Percentiles rank a stretch among this genome's conserved stretches.
Conservation (phyloP, 2,113 vertebrate genomes). For the Pygoscelis adeliae region DNA sequence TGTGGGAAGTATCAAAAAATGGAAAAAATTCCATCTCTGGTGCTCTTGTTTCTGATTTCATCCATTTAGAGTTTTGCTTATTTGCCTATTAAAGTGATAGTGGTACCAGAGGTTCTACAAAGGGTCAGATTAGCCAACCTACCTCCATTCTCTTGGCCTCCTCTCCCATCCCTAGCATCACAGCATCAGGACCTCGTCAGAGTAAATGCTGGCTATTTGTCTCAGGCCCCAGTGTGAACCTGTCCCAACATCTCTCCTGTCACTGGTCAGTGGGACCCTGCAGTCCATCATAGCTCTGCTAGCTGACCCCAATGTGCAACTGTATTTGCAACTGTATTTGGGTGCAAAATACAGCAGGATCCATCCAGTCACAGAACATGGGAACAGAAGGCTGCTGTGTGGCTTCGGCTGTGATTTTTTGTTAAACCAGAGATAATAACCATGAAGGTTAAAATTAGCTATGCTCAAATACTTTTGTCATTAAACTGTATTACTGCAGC, state of each 20-base stretch:
- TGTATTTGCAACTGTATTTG: not conserved
- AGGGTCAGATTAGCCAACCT: not conserved
- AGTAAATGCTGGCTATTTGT: not conserved
- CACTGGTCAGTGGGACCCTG: not conserved
- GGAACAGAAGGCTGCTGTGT: not conserved
- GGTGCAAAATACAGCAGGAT: not conserved
- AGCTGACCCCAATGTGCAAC: not conserved
- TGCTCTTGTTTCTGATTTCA: not conserved
- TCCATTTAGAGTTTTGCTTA: not conserved
- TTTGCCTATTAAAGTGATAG: not conserved
- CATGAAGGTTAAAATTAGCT: not conserved
- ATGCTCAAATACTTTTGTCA: not conserved
- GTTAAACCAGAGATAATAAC: not conserved
- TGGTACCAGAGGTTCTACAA: not conserved
- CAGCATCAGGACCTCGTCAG: not conserved
- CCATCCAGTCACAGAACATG: not conserved
- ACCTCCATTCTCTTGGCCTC: not conserved
- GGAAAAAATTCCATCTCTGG: not conserved
- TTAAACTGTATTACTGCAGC: not conserved
- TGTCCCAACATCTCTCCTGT: not conserved
- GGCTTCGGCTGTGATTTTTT: not conserved
- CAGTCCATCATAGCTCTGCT: not conserved
- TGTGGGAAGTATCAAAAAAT: not conserved
- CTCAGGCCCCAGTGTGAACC: not conserved
- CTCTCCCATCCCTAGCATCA: not conserved